phyloP scores from a whole-genome alignment of 2,888 invertebrate species.

The Euplagia quadripunctaria region DNA sequence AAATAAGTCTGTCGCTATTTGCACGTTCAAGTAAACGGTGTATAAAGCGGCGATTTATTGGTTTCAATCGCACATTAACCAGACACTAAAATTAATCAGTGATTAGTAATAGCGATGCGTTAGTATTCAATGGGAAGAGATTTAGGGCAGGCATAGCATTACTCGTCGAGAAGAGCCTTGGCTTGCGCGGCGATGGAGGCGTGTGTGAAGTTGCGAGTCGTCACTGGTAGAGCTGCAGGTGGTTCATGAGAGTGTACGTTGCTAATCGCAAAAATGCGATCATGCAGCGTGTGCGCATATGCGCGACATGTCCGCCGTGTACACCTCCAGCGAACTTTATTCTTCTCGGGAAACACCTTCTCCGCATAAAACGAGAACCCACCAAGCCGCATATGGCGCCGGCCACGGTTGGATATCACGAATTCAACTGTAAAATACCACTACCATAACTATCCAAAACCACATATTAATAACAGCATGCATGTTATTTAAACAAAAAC shows the following conservation, averaged over 20 bases:
- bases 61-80: slow-evolving; percentile 22
- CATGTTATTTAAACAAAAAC: slow-evolving; percentile 5
- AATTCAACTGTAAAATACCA: slow-evolving; percentile 84
- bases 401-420: slow-evolving; percentile 86
- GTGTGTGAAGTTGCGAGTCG: slow-evolving; percentile 55
- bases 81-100: slow-evolving; percentile 27
- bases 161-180: slow-evolving; percentile 74
- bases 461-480: slow-evolving; percentile 24
- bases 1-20: slow-evolving; percentile 15
- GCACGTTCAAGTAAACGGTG: background rate
- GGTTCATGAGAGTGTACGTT: slow-evolving; percentile 84
- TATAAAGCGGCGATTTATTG: slow-evolving; percentile 13
- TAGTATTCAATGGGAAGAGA: slow-evolving; percentile 25
- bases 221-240: slow-evolving; percentile 55
- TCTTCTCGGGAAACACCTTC: slow-evolving; percentile 85
- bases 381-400: slow-evolving; percentile 83
- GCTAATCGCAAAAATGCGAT: slow-evolving; percentile 83
- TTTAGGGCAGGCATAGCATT: slow-evolving; percentile 31
- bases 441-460: slow-evolving; percentile 62
- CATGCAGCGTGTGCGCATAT: slow-evolving; percentile 84
- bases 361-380: slow-evolving; percentile 86
- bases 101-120: slow-evolving; percentile 24
- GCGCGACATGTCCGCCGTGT: slow-evolving; percentile 84
- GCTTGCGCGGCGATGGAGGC: slow-evolving; percentile 64
- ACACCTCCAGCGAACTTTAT: slow-evolving; percentile 85